phyloP scores from a whole-genome alignment of 2,797 vertebrate species.

The Botia kubotai region DNA sequence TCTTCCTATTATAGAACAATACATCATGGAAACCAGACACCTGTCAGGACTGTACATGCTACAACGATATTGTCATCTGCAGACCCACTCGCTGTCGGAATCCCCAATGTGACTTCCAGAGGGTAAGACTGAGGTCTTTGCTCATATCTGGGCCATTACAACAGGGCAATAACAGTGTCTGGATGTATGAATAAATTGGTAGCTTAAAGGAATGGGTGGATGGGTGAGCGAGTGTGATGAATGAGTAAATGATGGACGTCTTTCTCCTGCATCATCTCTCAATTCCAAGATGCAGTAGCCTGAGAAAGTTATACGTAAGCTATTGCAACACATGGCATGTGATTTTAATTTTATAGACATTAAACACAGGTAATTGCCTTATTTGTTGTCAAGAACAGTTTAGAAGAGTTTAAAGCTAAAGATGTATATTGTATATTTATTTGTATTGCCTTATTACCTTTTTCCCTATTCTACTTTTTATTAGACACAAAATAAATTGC shows the following conservation, averaged over 20 bases:
- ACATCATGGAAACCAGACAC: conserved; percentile 86
- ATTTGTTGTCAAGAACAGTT: neutral
- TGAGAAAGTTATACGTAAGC: conserved; percentile 2
- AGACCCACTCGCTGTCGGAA: conserved; percentile 77
- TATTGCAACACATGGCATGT: neutral
- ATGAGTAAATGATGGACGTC: conserved; percentile 14
- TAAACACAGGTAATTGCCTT: neutral
- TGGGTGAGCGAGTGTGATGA: conserved; percentile 10
- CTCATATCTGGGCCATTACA: conserved; percentile 1
- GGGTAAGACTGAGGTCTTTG: conserved; percentile 74
- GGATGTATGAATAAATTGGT: conserved; percentile 19
- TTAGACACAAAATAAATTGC: neutral
- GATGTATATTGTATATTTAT: neutral
- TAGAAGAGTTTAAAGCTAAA: neutral
- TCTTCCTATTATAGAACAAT: conserved; percentile 81
- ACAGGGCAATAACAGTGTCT: conserved; percentile 13
- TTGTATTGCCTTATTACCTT: neutral
- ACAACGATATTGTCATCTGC: conserved; percentile 80
- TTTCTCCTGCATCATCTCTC: neutral
- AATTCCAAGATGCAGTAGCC: conserved; percentile 5
- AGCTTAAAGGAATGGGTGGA: conserved; percentile 9
- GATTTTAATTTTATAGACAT: neutral
- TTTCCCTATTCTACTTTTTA: neutral
- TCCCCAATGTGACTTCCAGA: conserved; percentile 86
- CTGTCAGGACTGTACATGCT: conserved; percentile 88